Evolutionary conservation across 2,888 invertebrate species (phyloP), one percentile per base, ranked within the genome.

Genomic region (Cabera pusaria): DNA sequence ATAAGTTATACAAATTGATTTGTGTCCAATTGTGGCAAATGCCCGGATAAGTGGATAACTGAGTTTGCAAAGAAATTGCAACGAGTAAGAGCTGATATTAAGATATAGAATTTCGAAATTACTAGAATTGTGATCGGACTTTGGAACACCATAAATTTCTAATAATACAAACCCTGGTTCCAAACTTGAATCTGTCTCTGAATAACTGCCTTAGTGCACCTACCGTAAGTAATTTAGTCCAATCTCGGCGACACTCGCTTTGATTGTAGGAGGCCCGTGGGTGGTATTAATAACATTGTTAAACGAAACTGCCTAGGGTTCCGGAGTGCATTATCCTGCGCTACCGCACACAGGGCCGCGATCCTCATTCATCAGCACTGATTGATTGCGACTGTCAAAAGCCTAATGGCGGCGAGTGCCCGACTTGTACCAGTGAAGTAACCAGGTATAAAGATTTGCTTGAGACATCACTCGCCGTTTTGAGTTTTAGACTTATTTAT

Each of bases 301-400:
- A 48, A 49, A 37, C 45, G 49, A 50, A 49, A 24, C 21, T 49
- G 26, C 22, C 29, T 38, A 26, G 20, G 31, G 36, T 22, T 35
- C 23, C 20, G 25, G 31, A 3, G 31, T 18, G 33, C 28, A 36
- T 38, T 41, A 42, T 40, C 43, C 27, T 33, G 33, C 38, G 63
- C 80, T 79, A 77, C 83, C 80, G 74, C 79, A 74, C 72, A 58
- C 67, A 59, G 57, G 51, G 61, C 67, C 67, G 82, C 80, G 70
- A 76, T 74, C 74, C 78, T 72, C 84, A 81, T 87, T 77, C 84
- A 87, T 88, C 86, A 85, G 71, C 44, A 41, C 71, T 85, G 87
- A 88, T 88, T 84, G 86, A 88, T 87, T 85, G 86, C 86, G 81
- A 83, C 85, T 87, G 88, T 87, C 87, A 84, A 80, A 79, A 70